phyloP scores from a whole-genome alignment of 1,140 invertebrate genomes.

The Procambarus virginalis region DNA sequence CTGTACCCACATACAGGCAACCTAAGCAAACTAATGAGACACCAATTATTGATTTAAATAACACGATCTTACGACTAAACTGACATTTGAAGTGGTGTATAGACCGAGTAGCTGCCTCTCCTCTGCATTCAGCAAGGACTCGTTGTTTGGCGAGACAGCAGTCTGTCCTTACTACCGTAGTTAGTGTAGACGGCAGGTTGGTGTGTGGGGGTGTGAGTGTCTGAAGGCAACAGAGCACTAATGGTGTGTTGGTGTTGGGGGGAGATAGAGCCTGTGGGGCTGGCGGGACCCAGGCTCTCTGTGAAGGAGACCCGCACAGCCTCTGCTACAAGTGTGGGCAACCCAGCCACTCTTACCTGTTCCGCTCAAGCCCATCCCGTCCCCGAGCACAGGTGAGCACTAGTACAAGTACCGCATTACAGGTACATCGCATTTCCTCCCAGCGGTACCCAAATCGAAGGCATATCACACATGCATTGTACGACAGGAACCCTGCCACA shows the following conservation, averaged over 20 bases:
- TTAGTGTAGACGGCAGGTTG: neutral
- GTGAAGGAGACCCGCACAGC: constrained; percentile 12
- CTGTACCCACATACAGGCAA: neutral
- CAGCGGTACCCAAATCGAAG: too few relatives aligned
- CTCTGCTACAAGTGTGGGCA: neutral
- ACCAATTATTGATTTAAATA: too few relatives aligned
- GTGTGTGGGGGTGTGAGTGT: neutral
- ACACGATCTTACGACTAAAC: too few relatives aligned
- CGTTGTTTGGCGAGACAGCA: too few relatives aligned
- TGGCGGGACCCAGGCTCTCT: constrained; percentile 61
- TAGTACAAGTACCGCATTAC: neutral
- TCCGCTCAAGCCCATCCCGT: constrained; percentile 37
- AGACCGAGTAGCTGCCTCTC: too few relatives aligned
- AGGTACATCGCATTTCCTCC: neutral
- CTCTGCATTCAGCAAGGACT: too few relatives aligned
- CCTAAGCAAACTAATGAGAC: neutral
- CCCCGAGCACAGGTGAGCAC: constrained; percentile 69
- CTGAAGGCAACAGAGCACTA: neutral
- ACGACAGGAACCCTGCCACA: too few relatives aligned
- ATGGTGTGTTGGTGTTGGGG: neutral
- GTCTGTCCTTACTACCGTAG: neutral
- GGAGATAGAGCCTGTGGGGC: constrained; percentile 65
- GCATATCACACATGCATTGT: too few relatives aligned
- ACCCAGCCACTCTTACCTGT: constrained; percentile 27
- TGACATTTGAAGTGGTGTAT: too few relatives aligned